These are phyloP conservation scores for Drosophila carrolli DNA, from an alignment of 1,140 invertebrate species.

Conservation along the genomic window DNA sequence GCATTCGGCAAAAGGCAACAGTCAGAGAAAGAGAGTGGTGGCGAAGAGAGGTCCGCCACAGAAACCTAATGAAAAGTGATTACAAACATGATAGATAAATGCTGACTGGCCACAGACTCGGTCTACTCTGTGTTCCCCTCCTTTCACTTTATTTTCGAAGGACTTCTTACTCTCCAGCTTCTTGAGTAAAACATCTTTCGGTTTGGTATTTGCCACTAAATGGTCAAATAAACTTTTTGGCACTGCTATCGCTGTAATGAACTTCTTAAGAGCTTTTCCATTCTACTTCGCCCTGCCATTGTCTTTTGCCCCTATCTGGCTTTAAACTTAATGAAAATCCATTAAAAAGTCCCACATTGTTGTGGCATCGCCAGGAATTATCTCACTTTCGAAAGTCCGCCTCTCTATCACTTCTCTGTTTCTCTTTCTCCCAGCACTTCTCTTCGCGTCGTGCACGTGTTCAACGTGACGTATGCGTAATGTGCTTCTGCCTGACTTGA, in stretches of 20 bases:
- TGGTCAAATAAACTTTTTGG: conserved; percentile 81
- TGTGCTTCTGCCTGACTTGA: conserved; percentile 67
- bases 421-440: conserved; percentile 8
- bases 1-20: conserved; percentile 67
- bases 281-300: conserved; percentile 7
- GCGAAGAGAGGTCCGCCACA: conserved; percentile 34
- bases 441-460: conserved; percentile 48
- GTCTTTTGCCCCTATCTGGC: conserved; percentile 17
- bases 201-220: conserved; percentile 69
- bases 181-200: conserved; percentile 76
- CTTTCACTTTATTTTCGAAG: neutral
- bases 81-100: conserved; percentile 83
- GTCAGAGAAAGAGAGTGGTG: conserved; percentile 28
- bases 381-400: conserved; percentile 27
- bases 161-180: conserved; percentile 11
- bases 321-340: conserved; percentile 77
- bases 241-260: conserved; percentile 77
- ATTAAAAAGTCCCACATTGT: conserved; percentile 81
- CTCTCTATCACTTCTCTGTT: conserved; percentile 1
- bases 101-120: conserved; percentile 52
- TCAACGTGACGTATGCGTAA: conserved; percentile 74
- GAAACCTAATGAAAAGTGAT: conserved; percentile 83
- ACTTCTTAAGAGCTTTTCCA: conserved; percentile 81
- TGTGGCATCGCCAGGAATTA: conserved; percentile 47
- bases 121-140: neutral